These are phyloP conservation scores for Agrypnus murinus DNA, from an alignment of 2,888 invertebrate genomes.

Conservation along the genomic window DNA sequence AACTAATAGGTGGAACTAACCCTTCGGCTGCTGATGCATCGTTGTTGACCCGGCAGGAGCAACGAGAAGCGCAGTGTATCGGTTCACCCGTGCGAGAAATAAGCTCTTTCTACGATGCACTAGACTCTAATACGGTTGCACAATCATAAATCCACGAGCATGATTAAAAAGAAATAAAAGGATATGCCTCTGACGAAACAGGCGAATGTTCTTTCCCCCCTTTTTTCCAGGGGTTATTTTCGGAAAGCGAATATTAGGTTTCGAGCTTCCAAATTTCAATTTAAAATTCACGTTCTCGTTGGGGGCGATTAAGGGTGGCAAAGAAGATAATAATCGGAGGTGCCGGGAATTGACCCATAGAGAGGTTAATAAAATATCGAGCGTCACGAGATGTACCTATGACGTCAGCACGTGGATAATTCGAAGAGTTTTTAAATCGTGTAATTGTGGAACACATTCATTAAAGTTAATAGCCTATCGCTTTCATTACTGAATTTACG, in stretches of 20 bases:
- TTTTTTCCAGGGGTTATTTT: slow-evolving; percentile 19
- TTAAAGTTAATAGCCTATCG: slow-evolving; percentile 22
- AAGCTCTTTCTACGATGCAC: slow-evolving; percentile 17
- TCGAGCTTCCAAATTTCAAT: slow-evolving; percentile 16
- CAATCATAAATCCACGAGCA: neutral
- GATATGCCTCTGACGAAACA: neutral
- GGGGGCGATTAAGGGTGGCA: slow-evolving; percentile 25
- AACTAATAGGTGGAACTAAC: slow-evolving; percentile 25
- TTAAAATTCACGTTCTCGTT: neutral
- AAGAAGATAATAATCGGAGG: slow-evolving; percentile 39
- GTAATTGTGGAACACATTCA: slow-evolving; percentile 25
- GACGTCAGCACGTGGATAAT: slow-evolving; percentile 53
- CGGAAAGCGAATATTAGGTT: slow-evolving; percentile 17
- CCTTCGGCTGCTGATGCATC: slow-evolving; percentile 21
- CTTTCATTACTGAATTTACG: slow-evolving; percentile 26
- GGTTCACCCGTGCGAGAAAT: slow-evolving; percentile 15
- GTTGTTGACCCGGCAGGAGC: neutral
- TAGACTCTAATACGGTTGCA: slow-evolving; percentile 10
- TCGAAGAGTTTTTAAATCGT: slow-evolving; percentile 33
- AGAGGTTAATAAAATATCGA: slow-evolving; percentile 59
- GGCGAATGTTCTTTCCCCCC: neutral
- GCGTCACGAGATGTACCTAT: slow-evolving; percentile 49
- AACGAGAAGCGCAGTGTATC: neutral
- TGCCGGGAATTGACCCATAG: slow-evolving; percentile 37
- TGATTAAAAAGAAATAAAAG: neutral